These are phyloP conservation scores for Acanthurus lineatus DNA, from an alignment of 2,797 vertebrate genomes.

Conservation along the genomic window DNA sequence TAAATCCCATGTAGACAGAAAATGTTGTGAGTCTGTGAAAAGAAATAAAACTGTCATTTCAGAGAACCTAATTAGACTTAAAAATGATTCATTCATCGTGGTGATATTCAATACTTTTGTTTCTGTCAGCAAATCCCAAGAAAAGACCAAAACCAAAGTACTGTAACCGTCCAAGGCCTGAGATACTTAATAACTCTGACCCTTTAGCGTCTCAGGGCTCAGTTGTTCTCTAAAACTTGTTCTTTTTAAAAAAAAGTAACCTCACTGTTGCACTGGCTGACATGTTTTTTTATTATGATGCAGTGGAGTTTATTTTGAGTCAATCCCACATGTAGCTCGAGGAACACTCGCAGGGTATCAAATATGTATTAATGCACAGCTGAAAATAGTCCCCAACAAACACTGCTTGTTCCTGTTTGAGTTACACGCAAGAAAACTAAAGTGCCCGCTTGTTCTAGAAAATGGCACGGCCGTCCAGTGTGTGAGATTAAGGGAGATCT, in stretches of 20 bases:
- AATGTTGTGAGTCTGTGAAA: neutral
- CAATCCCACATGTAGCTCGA: neutral
- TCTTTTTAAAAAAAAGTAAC: too few relatives aligned
- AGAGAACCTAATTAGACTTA: neutral
- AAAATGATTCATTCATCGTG: neutral
- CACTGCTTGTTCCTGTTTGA: neutral
- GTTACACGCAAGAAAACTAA: neutral
- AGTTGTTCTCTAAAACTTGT: too few relatives aligned
- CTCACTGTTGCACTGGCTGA: neutral
- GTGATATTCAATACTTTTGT: neutral
- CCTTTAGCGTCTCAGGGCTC: neutral
- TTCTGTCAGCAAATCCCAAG: neutral
- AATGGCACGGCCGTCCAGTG: too few relatives aligned
- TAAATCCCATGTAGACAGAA: slow-evolving; percentile 14
- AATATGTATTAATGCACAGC: neutral
- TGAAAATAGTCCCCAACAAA: neutral
- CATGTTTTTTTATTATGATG: neutral
- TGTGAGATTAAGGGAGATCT: too few relatives aligned
- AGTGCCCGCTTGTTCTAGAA: neutral
- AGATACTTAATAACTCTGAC: neutral
- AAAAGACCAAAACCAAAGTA: neutral
- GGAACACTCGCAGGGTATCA: neutral
- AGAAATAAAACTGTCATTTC: slow-evolving; percentile 1
- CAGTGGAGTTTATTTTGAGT: neutral
- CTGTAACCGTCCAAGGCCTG: too few relatives aligned